Percentiles rank a stretch among this genome's conserved stretches.
These are phyloP conservation scores for Pseudoatta argentina DNA, from an alignment of 1,140 invertebrate species.

Conservation along the genomic window DNA sequence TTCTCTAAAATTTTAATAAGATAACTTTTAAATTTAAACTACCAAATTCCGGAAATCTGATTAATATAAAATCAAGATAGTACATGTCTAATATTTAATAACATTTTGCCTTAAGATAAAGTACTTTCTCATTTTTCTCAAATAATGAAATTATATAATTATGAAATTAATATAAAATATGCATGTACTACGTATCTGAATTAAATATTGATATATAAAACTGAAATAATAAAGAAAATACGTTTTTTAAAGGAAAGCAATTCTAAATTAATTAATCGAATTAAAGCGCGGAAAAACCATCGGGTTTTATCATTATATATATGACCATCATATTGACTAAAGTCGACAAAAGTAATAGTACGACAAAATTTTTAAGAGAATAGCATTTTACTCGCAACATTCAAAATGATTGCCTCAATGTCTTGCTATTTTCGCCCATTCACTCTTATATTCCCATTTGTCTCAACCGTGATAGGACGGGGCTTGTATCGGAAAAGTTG, in stretches of 20 bases:
- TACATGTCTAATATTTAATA: not conserved
- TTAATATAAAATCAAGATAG: not conserved
- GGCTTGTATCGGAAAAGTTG: conserved; percentile 57
- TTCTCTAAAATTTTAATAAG: conserved; percentile 8
- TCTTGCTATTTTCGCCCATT: not conserved
- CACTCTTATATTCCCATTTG: not conserved
- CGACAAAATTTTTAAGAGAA: not conserved
- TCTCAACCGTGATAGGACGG: not conserved
- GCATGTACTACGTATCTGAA: not conserved
- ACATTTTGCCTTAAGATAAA: not conserved
- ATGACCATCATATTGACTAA: too few relatives aligned
- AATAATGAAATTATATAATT: not conserved
- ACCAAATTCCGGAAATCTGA: not conserved
- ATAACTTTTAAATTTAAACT: not conserved
- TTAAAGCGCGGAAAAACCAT: not conserved
- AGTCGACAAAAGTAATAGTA: not conserved
- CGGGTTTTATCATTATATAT: not conserved
- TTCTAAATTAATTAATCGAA: not conserved
- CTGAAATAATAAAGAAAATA: not conserved
- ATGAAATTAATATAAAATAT: not conserved
- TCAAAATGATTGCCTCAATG: not conserved
- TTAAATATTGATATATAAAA: conserved; percentile 10
- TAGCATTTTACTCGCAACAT: not conserved
- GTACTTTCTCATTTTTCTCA: not conserved
- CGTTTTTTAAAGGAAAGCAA: not conserved